Conservation (phyloP, 64 coral and sea anemone species). For the Trachythela sp. region DNA sequence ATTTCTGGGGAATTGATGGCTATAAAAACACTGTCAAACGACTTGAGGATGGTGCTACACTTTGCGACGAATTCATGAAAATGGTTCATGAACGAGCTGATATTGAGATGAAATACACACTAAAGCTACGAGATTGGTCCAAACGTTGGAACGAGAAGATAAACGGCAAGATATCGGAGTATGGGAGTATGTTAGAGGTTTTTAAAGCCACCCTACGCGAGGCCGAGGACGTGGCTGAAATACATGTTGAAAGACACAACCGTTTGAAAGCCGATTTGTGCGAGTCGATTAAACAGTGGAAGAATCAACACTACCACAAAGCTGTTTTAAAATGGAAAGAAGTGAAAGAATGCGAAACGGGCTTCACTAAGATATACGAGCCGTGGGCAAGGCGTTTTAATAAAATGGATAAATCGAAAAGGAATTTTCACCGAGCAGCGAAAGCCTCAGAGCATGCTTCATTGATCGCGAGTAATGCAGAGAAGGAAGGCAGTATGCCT, state of each 20-base stretch:
- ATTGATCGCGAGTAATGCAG: constrained; percentile 16
- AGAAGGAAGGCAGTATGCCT: not conserved
- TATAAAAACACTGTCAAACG: constrained; percentile 11
- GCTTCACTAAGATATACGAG: not conserved
- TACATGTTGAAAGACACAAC: constrained; percentile 11
- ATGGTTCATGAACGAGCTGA: not conserved
- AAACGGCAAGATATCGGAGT: constrained; percentile 15
- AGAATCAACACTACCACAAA: constrained; percentile 19
- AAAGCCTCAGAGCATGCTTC: constrained; percentile 22
- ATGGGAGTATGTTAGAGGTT: not conserved
- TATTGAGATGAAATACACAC: constrained; percentile 15
- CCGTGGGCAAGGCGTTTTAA: not conserved
- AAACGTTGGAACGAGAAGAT: constrained; percentile 21
- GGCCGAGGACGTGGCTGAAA: not conserved
- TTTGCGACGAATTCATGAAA: constrained; percentile 7
- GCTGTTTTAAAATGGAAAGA: constrained; percentile 14
- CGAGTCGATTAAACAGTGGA: constrained; percentile 7
- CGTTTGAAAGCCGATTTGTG: constrained; percentile 18
- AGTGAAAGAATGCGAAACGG: not conserved
- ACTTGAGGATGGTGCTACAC: not conserved
- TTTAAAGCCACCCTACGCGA: constrained; percentile 1
- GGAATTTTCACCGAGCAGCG: constrained; percentile 12
- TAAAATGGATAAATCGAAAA: constrained; percentile 8
- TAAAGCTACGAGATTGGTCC: constrained; percentile 20
- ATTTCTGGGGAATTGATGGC: constrained; percentile 5